Base-by-base conservation (phyloP, 2,888 invertebrate genomes). In the Anaspis maculata region DNA sequence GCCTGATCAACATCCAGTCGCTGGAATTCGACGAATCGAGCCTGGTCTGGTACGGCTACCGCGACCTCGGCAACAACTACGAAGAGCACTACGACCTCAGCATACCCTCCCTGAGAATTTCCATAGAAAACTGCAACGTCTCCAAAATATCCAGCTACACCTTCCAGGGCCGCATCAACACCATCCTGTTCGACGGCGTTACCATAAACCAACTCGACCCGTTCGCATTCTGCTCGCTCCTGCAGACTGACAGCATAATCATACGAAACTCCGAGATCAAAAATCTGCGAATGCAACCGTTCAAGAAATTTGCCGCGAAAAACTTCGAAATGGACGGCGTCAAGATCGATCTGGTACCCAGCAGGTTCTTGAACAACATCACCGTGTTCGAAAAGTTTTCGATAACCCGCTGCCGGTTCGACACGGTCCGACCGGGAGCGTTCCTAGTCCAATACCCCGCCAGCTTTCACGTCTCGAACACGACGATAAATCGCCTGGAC, bases 261-360 rank as follows among this genome's bases (percentile, higher is more conserved):
- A 66, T 88, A 42, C 69, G 67, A 16, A 71, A 79, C 48, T 77
- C 79, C 34, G 58, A 59, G 2, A 69, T 83, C 25, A 68, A 72
- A 24, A 71, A 67, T 28, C 71, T 85, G 27, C 78, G 81, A 45
- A 72, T 73, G 23, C 77, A 86, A 64, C 76, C 84, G 2, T 85
- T 88, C 52, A 88, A 86, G 54, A 84, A 84, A 62, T 84, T 88
- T 54, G 73, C 77, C 14, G 75, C 81, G 0, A 71, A 74, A 19
- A 73, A 74, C 44, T 71, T 88, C 42, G 67, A 74, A 43, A 61
- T 88, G 30, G 69, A 71, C 24, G 77, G 79, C 3, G 76, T 80
- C 13, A 64, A 55, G 7, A 72, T 83, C 15, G 68, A 67, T 1
- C 56, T 66, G 30, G 59, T 85, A 37, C 83, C 83, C 3, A 83